phyloP scores from a whole-genome alignment of 2,797 vertebrate species.

The Chromis chromis region DNA sequence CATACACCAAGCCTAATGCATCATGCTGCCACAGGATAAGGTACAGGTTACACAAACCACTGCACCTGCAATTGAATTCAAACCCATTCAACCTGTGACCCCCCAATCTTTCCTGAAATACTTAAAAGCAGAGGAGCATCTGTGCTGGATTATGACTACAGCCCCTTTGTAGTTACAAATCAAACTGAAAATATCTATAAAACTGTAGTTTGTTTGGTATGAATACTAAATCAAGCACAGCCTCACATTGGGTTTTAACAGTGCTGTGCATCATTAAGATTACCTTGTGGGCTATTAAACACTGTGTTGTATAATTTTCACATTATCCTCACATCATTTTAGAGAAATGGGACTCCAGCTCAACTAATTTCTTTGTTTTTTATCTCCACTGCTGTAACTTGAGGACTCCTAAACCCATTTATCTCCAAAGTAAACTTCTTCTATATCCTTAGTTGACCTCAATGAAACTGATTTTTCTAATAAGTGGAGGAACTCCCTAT shows the following conservation, averaged over 20 bases:
- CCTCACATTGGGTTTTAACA: slow-evolving; percentile 1
- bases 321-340: slow-evolving; percentile 11
- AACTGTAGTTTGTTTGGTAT: slow-evolving; percentile 11
- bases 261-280: slow-evolving; percentile 25
- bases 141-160: background rate
- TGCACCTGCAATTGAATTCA: slow-evolving; percentile 38
- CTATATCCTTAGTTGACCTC: background rate
- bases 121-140: background rate
- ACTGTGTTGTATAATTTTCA: slow-evolving; percentile 15
- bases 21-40: slow-evolving; percentile 14
- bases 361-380: background rate
- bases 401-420: background rate
- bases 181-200: background rate
- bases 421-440: slow-evolving; percentile 8
- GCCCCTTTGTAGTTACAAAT: background rate
- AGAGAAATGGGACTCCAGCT: background rate
- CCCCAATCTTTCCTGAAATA: background rate
- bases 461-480: background rate
- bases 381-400: background rate
- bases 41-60: slow-evolving; percentile 29
- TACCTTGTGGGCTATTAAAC: background rate
- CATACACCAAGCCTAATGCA: slow-evolving; percentile 13
- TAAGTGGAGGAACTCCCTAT: background rate
- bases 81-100: slow-evolving; percentile 23
- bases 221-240: slow-evolving; percentile 43